phyloP scores from a whole-genome alignment of 2,888 invertebrate species.

The Temnothorax ravouxi region DNA sequence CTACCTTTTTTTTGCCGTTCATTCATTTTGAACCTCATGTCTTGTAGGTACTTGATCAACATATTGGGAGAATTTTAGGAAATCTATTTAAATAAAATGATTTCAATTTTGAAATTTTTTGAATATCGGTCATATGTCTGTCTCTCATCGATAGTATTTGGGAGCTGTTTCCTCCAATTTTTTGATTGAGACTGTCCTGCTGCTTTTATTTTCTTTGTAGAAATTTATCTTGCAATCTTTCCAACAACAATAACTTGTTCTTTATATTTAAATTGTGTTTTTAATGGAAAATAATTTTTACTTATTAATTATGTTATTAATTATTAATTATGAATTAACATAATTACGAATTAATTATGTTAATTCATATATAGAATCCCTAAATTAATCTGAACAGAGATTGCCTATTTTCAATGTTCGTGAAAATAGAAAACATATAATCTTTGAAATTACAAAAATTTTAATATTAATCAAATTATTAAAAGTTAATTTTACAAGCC shows the following conservation, averaged over 20 bases:
- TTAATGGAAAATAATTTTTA: background rate
- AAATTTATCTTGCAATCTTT: background rate
- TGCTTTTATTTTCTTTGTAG: background rate
- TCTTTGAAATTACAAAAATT: background rate
- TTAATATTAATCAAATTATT: background rate
- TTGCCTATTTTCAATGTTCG: background rate
- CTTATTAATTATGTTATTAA: background rate
- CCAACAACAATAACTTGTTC: background rate
- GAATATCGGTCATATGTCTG: background rate
- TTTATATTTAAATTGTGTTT: background rate
- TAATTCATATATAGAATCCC: conserved; percentile 4
- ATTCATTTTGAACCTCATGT: background rate
- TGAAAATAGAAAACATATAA: background rate
- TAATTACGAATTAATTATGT: conserved; percentile 26
- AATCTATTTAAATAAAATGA: background rate
- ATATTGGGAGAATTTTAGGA: background rate
- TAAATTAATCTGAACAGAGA: background rate
- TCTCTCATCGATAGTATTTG: background rate
- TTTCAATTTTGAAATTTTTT: background rate
- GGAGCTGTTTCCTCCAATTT: background rate
- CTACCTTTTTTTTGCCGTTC: conserved; percentile 50
- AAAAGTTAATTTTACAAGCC: background rate
- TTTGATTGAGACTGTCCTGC: background rate
- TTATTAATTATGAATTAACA: background rate
- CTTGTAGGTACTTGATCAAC: background rate